Percentiles rank a stretch among this genome's conserved stretches.
Evolutionary conservation across 2,113 vertebrate genomes (phyloP).

Genomic region (Malurus alboscapulatus): DNA sequence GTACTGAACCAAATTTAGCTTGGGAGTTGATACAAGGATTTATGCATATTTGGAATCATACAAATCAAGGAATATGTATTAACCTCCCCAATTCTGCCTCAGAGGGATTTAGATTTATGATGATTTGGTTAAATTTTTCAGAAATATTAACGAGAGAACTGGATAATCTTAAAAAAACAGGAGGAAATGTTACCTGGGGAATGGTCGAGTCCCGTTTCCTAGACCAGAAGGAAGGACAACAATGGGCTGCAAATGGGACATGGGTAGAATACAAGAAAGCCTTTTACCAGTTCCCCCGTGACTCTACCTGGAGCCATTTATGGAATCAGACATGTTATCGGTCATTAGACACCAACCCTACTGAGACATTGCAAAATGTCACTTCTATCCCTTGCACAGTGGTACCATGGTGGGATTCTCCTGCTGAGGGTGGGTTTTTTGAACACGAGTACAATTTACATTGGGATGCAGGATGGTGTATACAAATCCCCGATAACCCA

Average conservation of each 20-base stretch:
- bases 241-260: background rate
- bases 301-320: background rate
- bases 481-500: background rate
- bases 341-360: background rate
- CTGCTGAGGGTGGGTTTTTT: background rate
- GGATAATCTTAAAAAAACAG: background rate
- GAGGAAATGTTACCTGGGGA: background rate
- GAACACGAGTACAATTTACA: background rate
- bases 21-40: slow-evolving; percentile 29
- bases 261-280: background rate
- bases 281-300: background rate
- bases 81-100: background rate
- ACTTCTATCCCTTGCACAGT: background rate
- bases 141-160: background rate
- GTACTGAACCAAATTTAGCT: background rate
- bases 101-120: slow-evolving; percentile 13
- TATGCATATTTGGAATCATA: slow-evolving; percentile 26
- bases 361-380: background rate
- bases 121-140: slow-evolving; percentile 1
- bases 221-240: background rate
- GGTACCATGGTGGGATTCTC: background rate
- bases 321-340: slow-evolving; percentile 16
- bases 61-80: slow-evolving; percentile 9
- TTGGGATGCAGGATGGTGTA: slow-evolving; percentile 16
- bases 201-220: background rate